A percentile compares a stretch with the other conserved stretches of the same genome.
Evolutionary conservation across 2,888 invertebrate species (phyloP).

Genomic region (Hedychridium roseum): DNA sequence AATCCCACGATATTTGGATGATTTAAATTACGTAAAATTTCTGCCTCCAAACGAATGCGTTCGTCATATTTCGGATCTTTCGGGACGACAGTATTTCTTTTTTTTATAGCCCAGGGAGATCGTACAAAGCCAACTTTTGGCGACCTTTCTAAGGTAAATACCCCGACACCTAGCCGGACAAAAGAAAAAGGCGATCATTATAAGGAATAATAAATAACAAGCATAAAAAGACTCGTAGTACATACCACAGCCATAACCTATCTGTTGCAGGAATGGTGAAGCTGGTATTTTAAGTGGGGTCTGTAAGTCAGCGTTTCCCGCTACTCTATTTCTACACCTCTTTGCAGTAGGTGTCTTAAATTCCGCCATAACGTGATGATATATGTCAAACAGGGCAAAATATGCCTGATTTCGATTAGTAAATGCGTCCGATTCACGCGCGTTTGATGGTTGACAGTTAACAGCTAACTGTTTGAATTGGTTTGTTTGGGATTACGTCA

Average conservation of each 20-base stretch:
- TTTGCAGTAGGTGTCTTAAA: conserved; percentile 52
- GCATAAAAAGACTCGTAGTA: conserved; percentile 3
- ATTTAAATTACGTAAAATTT: conserved; percentile 72
- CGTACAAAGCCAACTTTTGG: conserved; percentile 72
- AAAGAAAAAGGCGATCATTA: background rate
- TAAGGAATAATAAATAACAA: conserved; percentile 4
- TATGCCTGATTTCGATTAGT: too few species aligned
- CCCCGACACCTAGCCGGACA: conserved; percentile 72
- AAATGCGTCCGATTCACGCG: too few species aligned
- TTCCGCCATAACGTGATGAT: conserved; percentile 54
- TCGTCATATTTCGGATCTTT: conserved; percentile 63
- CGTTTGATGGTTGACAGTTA: too few species aligned
- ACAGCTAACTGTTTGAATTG: too few species aligned
- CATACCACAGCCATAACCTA: conserved; percentile 81
- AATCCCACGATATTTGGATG: conserved; percentile 89
- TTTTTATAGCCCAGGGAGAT: conserved; percentile 91
- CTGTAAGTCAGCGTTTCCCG: conserved; percentile 43
- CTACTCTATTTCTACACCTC: conserved; percentile 33
- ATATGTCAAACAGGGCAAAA: too few species aligned
- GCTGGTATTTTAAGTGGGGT: conserved; percentile 70
- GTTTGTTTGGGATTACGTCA: too few species aligned
- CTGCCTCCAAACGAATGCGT: conserved; percentile 76
- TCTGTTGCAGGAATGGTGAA: conserved; percentile 75
- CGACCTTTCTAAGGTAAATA: conserved; percentile 79
- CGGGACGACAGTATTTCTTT: conserved; percentile 67